Conservation (phyloP, 2,888 invertebrate species). For the Brenthis hecate region DNA sequence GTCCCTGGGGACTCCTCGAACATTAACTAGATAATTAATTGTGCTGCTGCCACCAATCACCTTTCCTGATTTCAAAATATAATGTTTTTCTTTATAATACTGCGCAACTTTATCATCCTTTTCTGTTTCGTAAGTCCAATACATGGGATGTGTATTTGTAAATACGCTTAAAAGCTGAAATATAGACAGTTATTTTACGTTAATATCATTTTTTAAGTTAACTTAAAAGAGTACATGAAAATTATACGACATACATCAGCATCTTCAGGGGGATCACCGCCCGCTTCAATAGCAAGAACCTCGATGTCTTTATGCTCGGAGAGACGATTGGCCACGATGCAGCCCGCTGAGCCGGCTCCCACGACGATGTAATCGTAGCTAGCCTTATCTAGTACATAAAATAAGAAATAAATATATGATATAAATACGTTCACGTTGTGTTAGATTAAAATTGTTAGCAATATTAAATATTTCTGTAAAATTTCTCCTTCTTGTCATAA, state of each 20-base stretch:
- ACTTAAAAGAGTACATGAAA: no score
- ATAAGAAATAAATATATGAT: no score
- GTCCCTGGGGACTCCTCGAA: constrained; percentile 70
- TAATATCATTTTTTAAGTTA: no score
- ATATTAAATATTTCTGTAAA: no score
- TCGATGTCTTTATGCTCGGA: constrained; percentile 39
- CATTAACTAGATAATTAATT: constrained; percentile 76
- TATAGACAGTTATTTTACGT: background rate
- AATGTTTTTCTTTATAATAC: constrained; percentile 52
- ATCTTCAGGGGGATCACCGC: constrained; percentile 48
- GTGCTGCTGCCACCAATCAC: constrained; percentile 80
- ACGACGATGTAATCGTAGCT: constrained; percentile 48
- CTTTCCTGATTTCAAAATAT: constrained; percentile 76
- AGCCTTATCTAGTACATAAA: constrained; percentile 14
- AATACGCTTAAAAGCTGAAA: constrained; percentile 27
- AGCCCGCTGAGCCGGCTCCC: constrained; percentile 50
- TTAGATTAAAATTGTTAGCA: no score
- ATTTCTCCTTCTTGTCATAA: no score
- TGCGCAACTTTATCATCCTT: constrained; percentile 64
- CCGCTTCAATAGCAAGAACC: constrained; percentile 49
- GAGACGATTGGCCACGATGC: constrained; percentile 47
- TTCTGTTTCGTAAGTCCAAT: constrained; percentile 30
- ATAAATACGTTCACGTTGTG: no score
- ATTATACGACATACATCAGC: constrained; percentile 42
- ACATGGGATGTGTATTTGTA: constrained; percentile 24